These are phyloP conservation scores for Phrynosoma blainvillii DNA, from an alignment of 2,113 vertebrate species.

Conservation along the genomic window DNA sequence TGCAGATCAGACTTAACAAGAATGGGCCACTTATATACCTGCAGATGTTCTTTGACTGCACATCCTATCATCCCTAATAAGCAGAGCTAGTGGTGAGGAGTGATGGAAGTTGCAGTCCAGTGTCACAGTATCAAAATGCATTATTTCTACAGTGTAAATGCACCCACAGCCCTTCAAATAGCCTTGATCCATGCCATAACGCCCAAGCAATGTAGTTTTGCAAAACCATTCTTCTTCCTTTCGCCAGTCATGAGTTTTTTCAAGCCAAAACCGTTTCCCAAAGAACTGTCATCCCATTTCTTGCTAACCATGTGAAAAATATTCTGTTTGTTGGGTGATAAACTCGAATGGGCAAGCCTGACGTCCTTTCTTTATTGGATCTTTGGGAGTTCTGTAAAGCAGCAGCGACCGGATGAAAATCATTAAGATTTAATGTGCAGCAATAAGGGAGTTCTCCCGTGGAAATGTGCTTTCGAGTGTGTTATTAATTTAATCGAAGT, in stretches of 20 bases:
- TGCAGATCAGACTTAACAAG: no score
- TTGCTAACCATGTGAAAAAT: background rate
- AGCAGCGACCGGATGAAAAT: background rate
- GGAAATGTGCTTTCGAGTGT: background rate
- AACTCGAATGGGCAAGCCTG: background rate
- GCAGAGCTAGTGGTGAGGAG: no score
- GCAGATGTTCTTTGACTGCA: no score
- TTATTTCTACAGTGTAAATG: no score
- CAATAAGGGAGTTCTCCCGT: background rate
- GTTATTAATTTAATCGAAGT: background rate
- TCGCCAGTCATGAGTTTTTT: background rate
- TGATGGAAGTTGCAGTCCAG: no score
- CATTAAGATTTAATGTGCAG: background rate
- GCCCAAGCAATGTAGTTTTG: background rate
- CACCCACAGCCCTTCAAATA: no score
- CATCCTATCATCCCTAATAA: no score
- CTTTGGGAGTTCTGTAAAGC: background rate
- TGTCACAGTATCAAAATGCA: no score
- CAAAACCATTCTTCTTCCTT: background rate
- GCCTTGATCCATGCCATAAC: background rate
- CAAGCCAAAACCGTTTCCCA: background rate
- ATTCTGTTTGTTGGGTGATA: background rate
- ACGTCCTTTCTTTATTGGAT: background rate
- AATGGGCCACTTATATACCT: no score
- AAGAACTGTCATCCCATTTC: background rate